Conservation (phyloP, 1,140 invertebrate genomes). For the Muscidifurax raptorellus region DNA sequence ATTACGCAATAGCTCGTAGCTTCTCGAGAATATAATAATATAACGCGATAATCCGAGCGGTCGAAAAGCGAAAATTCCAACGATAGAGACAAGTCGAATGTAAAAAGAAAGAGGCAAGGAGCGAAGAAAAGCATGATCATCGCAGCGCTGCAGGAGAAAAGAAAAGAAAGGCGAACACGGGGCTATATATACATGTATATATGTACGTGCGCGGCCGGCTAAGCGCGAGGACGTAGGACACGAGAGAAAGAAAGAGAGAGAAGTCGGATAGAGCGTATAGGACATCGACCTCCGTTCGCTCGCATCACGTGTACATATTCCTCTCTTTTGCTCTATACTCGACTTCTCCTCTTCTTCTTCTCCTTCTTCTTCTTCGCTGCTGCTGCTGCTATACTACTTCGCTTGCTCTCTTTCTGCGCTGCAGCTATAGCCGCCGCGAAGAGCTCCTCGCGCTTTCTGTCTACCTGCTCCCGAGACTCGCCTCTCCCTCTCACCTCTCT, state of each 20-base stretch:
- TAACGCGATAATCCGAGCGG: neutral
- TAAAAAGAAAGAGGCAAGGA: neutral
- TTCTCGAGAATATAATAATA: neutral
- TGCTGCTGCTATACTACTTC: neutral
- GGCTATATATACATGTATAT: too few relatives aligned
- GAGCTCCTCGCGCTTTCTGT: conserved; percentile 36
- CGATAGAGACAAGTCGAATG: neutral
- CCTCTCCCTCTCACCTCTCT: neutral
- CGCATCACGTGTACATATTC: conserved; percentile 27
- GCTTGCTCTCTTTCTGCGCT: neutral
- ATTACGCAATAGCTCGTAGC: too few relatives aligned
- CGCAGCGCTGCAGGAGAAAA: neutral
- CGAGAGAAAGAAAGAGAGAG: neutral
- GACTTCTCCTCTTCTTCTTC: conserved; percentile 31
- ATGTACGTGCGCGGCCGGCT: conserved; percentile 21
- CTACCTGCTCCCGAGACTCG: conserved; percentile 24
- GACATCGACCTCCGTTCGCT: conserved; percentile 39
- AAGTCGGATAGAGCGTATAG: neutral
- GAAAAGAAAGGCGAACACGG: neutral
- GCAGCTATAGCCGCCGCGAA: neutral
- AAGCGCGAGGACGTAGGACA: conserved; percentile 22
- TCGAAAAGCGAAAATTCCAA: neutral
- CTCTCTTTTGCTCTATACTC: conserved; percentile 2
- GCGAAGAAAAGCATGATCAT: neutral
- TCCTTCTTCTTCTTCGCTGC: conserved; percentile 12